These are phyloP conservation scores for Euborellia annulipes DNA, from an alignment of 1,140 invertebrate genomes.

Conservation along the genomic window DNA sequence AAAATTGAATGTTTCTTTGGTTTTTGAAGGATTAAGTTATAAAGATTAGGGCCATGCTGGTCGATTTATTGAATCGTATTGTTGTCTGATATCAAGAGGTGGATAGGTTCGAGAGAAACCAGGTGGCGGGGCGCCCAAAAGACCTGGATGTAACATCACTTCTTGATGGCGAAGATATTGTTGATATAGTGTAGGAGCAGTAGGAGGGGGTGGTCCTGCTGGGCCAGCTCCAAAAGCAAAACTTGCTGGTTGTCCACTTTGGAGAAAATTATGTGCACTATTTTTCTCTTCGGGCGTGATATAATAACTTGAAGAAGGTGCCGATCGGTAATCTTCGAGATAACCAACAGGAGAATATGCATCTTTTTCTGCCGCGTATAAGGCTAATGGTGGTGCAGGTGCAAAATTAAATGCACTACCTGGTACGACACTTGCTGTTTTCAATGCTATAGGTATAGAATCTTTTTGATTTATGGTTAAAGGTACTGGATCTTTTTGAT, in stretches of 20 bases:
- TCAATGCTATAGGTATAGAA: constrained; percentile 31
- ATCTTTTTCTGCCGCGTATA: constrained; percentile 41
- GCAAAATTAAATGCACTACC: constrained; percentile 54
- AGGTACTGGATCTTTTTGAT: constrained; percentile 8
- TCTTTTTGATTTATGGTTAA: constrained; percentile 13
- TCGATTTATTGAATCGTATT: constrained; percentile 44
- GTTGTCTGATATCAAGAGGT: constrained; percentile 43
- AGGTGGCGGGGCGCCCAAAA: constrained; percentile 31
- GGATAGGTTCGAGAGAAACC: constrained; percentile 42
- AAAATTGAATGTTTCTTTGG: no score
- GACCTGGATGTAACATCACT: constrained; percentile 37
- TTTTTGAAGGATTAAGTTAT: no score
- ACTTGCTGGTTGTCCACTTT: constrained; percentile 24
- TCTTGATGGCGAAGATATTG: constrained; percentile 47
- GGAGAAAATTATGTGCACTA: constrained; percentile 25
- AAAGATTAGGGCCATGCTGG: constrained; percentile 29
- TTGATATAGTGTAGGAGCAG: constrained; percentile 43
- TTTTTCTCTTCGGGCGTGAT: constrained; percentile 17
- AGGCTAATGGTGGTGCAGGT: constrained; percentile 32
- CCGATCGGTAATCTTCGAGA: constrained; percentile 34
- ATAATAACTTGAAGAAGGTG: constrained; percentile 16
- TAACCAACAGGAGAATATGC: constrained; percentile 30
- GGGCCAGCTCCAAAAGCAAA: constrained; percentile 33
- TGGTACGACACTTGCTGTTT: constrained; percentile 42
- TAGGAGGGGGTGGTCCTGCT: constrained; percentile 28